Conservation (phyloP, 2,113 vertebrate species). For the Pelobates fuscus region DNA sequence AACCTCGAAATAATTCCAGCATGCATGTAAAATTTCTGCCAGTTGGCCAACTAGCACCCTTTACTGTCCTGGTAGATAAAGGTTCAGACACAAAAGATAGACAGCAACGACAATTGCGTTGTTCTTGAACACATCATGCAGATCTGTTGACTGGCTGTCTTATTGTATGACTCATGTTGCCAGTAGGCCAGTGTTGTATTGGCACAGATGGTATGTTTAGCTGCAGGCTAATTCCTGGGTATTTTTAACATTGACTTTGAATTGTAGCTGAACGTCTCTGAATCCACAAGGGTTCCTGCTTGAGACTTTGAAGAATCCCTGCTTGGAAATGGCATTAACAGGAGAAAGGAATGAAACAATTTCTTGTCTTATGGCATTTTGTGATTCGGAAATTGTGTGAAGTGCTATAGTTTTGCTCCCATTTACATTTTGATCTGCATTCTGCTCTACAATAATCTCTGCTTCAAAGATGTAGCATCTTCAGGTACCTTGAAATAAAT, state of each 20-base stretch:
- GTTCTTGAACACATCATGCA: slow-evolving; percentile 32
- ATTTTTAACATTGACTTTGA: slow-evolving; percentile 51
- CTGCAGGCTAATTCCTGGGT: slow-evolving; percentile 42
- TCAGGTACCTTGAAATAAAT: not conserved
- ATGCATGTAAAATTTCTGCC: slow-evolving; percentile 36
- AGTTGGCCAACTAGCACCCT: slow-evolving; percentile 19
- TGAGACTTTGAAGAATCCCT: slow-evolving; percentile 37
- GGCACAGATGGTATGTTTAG: slow-evolving; percentile 50
- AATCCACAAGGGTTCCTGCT: slow-evolving; percentile 32
- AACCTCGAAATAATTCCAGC: slow-evolving; percentile 42
- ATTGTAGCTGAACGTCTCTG: slow-evolving; percentile 34
- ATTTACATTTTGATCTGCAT: not conserved
- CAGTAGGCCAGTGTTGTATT: slow-evolving; percentile 49
- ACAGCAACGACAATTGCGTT: slow-evolving; percentile 17
- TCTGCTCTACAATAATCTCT: not conserved
- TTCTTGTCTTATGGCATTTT: not conserved
- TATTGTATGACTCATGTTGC: slow-evolving; percentile 44
- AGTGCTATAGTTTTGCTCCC: not conserved
- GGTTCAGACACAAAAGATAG: slow-evolving; percentile 9
- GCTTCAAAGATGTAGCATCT: not conserved
- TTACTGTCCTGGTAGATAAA: not conserved
- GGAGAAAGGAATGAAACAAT: slow-evolving; percentile 28
- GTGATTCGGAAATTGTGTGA: not conserved
- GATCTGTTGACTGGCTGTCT: slow-evolving; percentile 41
- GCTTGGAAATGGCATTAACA: slow-evolving; percentile 30